These are phyloP conservation scores for Lymantria monacha DNA, from an alignment of 2,888 invertebrate species.

Conservation along the genomic window DNA sequence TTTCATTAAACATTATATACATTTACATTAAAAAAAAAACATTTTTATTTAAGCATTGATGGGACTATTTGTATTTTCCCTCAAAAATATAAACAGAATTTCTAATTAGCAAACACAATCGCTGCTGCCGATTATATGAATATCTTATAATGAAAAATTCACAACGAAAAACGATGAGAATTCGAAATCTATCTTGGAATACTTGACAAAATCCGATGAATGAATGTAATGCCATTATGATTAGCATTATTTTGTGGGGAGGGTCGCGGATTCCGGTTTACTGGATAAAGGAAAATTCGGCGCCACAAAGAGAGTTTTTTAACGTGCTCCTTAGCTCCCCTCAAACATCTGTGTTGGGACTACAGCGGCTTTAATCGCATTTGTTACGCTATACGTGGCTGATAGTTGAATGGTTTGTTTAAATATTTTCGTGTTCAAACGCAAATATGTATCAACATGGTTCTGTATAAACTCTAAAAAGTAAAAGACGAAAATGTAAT, in stretches of 20 bases:
- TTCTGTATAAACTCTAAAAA: slow-evolving; percentile 12
- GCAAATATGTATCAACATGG: slow-evolving; percentile 6
- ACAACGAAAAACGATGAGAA: slow-evolving; percentile 63
- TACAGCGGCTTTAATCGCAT: slow-evolving; percentile 70
- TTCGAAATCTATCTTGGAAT: slow-evolving; percentile 58
- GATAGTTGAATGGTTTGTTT: slow-evolving; percentile 75
- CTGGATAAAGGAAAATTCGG: slow-evolving; percentile 73
- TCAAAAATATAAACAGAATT: slow-evolving; percentile 34
- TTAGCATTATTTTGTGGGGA: slow-evolving; percentile 76
- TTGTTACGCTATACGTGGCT: slow-evolving; percentile 75
- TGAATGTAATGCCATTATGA: slow-evolving; percentile 81
- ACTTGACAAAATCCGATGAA: slow-evolving; percentile 76
- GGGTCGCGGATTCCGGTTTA: slow-evolving; percentile 77
- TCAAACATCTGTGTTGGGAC: slow-evolving; percentile 71
- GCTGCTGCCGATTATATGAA: slow-evolving; percentile 14
- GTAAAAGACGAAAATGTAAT: not conserved
- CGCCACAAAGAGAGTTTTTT: slow-evolving; percentile 66
- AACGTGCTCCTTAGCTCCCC: slow-evolving; percentile 62
- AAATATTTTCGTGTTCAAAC: slow-evolving; percentile 60
- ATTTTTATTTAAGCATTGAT: no score
- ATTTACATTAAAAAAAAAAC: no score
- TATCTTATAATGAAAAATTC: slow-evolving; percentile 20
- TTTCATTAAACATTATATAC: no score
- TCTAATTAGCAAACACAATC: slow-evolving; percentile 49
- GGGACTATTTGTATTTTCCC: no score